phyloP scores from a whole-genome alignment of 2,888 invertebrate species.

The Imbricaverruca yamaguchii region DNA sequence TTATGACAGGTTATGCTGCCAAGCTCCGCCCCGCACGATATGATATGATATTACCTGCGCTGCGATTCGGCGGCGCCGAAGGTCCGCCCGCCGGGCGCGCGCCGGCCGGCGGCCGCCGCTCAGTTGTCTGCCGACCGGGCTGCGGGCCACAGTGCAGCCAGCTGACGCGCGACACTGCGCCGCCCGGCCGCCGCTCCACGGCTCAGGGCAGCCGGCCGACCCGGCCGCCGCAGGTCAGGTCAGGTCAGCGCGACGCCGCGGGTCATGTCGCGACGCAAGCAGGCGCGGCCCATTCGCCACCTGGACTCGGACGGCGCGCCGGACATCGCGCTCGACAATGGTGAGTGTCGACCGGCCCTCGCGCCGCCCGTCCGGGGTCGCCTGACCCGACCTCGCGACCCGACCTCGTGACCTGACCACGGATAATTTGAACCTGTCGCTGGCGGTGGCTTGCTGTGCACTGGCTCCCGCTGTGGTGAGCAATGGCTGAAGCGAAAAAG shows the following conservation, averaged over 20 bases:
- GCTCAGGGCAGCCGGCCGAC: not conserved
- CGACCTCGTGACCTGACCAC: too few relatives aligned
- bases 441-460: too few relatives aligned
- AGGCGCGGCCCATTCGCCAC: slow-evolving; percentile 25
- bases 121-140: not conserved
- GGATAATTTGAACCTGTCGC: too few relatives aligned
- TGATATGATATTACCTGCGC: slow-evolving; percentile 21
- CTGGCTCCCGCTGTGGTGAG: too few relatives aligned
- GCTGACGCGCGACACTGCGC: not conserved
- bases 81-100: not conserved
- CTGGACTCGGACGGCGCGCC: slow-evolving; percentile 22
- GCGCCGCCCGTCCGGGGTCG: too few relatives aligned
- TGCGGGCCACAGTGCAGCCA: not conserved
- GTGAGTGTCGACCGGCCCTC: slow-evolving; percentile 10
- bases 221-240: not conserved
- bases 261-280: slow-evolving; percentile 26
- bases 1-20: slow-evolving; percentile 12
- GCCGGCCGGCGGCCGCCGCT: not conserved
- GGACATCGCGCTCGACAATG: slow-evolving; percentile 4
- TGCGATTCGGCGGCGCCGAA: slow-evolving; percentile 8
- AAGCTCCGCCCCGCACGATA: slow-evolving; percentile 15
- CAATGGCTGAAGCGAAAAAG: too few relatives aligned
- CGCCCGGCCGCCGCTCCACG: not conserved
- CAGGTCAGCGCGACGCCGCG: not conserved
- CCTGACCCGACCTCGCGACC: not conserved